Evolutionary conservation across 2,797 vertebrate species (phyloP).

Genomic region (Chloroceryle amazona): DNA sequence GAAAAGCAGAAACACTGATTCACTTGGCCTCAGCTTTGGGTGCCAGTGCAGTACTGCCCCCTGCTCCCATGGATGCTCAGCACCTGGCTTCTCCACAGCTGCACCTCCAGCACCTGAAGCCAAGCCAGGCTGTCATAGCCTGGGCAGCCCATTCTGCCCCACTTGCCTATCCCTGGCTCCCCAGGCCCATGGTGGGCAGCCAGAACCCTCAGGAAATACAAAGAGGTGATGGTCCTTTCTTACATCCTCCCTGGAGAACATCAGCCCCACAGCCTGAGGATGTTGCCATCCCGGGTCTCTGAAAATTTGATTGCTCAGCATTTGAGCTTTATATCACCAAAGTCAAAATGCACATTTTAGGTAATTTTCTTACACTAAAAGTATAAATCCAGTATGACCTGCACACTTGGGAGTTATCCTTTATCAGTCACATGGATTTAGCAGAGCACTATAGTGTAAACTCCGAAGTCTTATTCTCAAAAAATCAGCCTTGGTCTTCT

Average conservation of each 20-base stretch:
- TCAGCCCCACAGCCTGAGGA: fast-evolving
- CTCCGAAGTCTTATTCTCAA: background rate
- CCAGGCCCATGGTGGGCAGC: background rate
- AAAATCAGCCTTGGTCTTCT: background rate
- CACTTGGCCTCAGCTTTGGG: background rate
- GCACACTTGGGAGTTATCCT: background rate
- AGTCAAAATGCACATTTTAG: background rate
- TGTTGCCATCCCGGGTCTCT: fast-evolving
- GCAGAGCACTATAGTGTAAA: background rate
- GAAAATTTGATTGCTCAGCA: background rate
- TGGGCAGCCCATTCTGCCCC: background rate
- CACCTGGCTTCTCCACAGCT: background rate
- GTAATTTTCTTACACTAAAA: background rate
- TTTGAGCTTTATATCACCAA: background rate
- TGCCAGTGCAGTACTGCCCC: slow-evolving; percentile 2
- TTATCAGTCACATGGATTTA: background rate
- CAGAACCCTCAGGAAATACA: background rate
- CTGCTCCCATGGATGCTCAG: background rate
- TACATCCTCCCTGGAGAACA: background rate
- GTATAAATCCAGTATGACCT: background rate
- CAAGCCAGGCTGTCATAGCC: background rate
- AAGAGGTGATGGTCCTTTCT: background rate
- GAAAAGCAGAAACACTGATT: slow-evolving; percentile 63
- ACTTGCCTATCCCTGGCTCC: background rate
- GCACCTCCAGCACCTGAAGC: background rate